A percentile compares a stretch with the other conserved stretches of the same genome.
Conservation (phyloP, 2,888 invertebrate species). For the Ornithoptera alexandrae region DNA sequence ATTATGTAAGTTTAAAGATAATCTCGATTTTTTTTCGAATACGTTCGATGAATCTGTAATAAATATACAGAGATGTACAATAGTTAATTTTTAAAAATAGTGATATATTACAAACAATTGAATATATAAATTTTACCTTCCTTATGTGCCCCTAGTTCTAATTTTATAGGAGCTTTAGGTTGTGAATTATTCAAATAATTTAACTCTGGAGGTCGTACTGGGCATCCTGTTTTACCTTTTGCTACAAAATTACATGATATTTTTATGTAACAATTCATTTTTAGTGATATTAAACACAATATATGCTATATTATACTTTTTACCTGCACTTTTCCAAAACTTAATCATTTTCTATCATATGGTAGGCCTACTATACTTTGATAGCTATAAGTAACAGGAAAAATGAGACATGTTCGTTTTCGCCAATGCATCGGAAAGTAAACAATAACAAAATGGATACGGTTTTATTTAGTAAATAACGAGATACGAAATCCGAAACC, state of each 20-base stretch:
- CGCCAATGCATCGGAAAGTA: conserved; percentile 51
- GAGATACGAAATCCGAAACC: conserved; percentile 12
- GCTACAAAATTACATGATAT: conserved; percentile 47
- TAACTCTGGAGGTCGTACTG: conserved; percentile 71
- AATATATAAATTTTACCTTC: conserved; percentile 51
- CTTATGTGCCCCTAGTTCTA: conserved; percentile 50
- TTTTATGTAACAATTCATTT: conserved; percentile 18
- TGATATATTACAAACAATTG: neutral
- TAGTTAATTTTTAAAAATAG: conserved; percentile 7
- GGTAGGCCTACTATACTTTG: conserved; percentile 33
- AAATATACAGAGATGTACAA: neutral
- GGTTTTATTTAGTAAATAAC: conserved; percentile 47
- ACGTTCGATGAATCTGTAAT: conserved; percentile 61
- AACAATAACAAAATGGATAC: conserved; percentile 57
- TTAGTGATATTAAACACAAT: conserved; percentile 8
- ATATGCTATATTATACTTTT: conserved; percentile 23
- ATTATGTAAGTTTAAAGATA: conserved; percentile 87
- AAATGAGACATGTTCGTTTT: conserved; percentile 42
- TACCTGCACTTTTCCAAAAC: conserved; percentile 88
- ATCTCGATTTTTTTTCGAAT: conserved; percentile 79
- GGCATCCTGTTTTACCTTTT: conserved; percentile 75
- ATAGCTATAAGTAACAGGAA: conserved; percentile 37
- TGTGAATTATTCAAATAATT: conserved; percentile 28
- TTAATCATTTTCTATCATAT: conserved; percentile 81
- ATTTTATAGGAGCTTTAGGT: conserved; percentile 44